Evolutionary conservation across 2,888 invertebrate genomes (phyloP), one percentile per base, ranked within the genome.

Genomic region (Tromatobia lineatoria): DNA sequence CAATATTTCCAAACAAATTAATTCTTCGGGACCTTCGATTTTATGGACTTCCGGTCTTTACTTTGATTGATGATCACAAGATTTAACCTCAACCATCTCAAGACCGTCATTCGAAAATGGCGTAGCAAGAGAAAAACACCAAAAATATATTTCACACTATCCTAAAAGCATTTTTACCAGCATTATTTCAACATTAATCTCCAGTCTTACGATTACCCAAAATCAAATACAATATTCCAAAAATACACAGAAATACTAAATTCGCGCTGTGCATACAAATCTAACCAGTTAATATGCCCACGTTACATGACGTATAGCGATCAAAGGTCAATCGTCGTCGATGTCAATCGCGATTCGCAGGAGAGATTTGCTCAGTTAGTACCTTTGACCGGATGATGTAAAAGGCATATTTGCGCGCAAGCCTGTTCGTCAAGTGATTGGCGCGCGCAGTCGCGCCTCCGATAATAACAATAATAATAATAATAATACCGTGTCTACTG

Each of bases 251-350:
- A 45, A 45, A 45, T 13, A 13, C n/a, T n/a, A n/a, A n/a, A n/a
- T n/a, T n/a, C n/a, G n/a, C n/a, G n/a, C n/a, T 47, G 54, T 57
- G 11, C 25, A 54, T 29, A 61, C 45, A 45, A 67, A 52, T 67
- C 45, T 18, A 47, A 45, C 67, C 67, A 52, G 69, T 75, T 74
- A 57, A 25, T 67, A 45, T 47, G 47, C 75, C 67, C 69, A 66
- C 83, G 80, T 74, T 73, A 15, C n/a, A 29, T 57, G 67, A 66
- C 29, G 50, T 52, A 23, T 0, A 8, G 11, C 64, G 67, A 50
- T 42, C 67, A 78, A 85, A 83, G 85, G 77, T 83, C 80, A 83
- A 83, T 83, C 77, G 83, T 67, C 70, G 73, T 75, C 74, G 59
- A 69, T 70, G 45, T 20, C 75, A 66, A 77, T 76, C 64, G 61